A percentile compares a stretch with the other conserved stretches of the same genome.
Evolutionary conservation across 2,888 invertebrate genomes (phyloP).

Genomic region (Hartigia nigra): DNA sequence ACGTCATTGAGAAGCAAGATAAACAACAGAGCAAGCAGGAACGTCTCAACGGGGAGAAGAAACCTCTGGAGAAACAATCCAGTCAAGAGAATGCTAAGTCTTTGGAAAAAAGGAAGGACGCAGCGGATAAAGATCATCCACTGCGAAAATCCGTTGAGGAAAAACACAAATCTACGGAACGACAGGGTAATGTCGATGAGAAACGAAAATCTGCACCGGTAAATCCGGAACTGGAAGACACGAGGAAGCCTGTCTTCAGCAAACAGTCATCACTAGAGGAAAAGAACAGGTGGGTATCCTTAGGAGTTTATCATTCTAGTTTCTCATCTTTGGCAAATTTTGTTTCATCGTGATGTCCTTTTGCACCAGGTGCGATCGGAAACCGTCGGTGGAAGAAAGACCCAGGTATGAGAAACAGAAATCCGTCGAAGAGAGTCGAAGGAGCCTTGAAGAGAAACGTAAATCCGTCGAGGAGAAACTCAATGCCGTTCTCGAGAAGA

Average conservation of each 20-base stretch:
- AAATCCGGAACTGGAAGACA: constrained; percentile 47
- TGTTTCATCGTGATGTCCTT: not conserved
- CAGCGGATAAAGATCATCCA: constrained; percentile 28
- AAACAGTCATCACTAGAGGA: constrained; percentile 57
- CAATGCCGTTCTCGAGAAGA: constrained; percentile 60
- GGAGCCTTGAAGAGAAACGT: constrained; percentile 59
- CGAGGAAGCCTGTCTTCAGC: constrained; percentile 47
- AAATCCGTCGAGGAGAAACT: constrained; percentile 61
- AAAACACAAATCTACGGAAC: constrained; percentile 32
- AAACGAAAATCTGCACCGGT: constrained; percentile 60
- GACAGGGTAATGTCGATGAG: constrained; percentile 50
- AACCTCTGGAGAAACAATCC: constrained; percentile 27
- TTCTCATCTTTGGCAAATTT: not conserved
- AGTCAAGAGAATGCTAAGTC: constrained; percentile 15
- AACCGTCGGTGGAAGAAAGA: constrained; percentile 32
- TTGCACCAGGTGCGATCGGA: constrained; percentile 20
- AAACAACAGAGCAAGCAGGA: constrained; percentile 26
- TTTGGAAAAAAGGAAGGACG: constrained; percentile 10
- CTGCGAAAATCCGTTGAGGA: constrained; percentile 49
- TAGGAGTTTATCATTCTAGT: not conserved
- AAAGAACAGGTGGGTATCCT: constrained; percentile 44
- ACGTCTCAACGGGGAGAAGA: constrained; percentile 38
- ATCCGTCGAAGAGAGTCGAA: constrained; percentile 30
- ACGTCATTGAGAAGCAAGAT: constrained; percentile 34
- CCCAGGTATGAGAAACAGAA: constrained; percentile 22